Evolutionary conservation across 2,113 vertebrate species (phyloP).

Genomic region (Elephas maximus): DNA sequence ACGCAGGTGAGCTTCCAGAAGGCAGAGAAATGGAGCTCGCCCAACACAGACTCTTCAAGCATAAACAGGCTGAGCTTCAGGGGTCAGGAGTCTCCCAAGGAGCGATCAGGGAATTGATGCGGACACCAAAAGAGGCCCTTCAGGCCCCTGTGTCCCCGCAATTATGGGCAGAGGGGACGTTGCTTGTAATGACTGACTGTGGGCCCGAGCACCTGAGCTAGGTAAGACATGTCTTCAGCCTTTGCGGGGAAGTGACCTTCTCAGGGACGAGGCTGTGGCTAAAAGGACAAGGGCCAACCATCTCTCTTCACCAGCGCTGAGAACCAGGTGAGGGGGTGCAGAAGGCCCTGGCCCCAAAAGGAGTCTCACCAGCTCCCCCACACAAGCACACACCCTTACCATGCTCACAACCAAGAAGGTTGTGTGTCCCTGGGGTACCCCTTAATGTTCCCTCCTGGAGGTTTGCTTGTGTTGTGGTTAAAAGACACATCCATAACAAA

Average conservation of each 20-base stretch:
- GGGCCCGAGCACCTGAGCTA: accelerated
- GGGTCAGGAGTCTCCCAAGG: background rate
- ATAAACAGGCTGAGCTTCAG: no score
- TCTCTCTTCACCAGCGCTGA: background rate
- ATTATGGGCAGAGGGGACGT: accelerated
- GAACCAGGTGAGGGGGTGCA: background rate
- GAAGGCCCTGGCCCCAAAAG: no score
- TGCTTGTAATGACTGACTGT: accelerated
- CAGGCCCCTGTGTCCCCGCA: background rate
- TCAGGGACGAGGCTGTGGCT: no score
- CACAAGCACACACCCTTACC: background rate
- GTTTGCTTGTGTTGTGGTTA: background rate
- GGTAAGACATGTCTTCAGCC: no score
- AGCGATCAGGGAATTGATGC: background rate
- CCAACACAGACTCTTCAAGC: background rate
- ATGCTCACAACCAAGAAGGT: background rate
- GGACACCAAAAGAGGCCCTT: no score
- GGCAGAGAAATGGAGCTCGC: no score
- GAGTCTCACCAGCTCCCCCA: background rate
- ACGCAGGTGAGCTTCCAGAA: background rate
- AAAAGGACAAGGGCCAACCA: background rate
- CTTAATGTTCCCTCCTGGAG: no score
- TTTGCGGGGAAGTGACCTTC: background rate
- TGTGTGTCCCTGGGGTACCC: background rate
- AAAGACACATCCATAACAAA: background rate